phyloP scores from a whole-genome alignment of 2,888 invertebrate genomes.

The Synergus laeviventris region DNA sequence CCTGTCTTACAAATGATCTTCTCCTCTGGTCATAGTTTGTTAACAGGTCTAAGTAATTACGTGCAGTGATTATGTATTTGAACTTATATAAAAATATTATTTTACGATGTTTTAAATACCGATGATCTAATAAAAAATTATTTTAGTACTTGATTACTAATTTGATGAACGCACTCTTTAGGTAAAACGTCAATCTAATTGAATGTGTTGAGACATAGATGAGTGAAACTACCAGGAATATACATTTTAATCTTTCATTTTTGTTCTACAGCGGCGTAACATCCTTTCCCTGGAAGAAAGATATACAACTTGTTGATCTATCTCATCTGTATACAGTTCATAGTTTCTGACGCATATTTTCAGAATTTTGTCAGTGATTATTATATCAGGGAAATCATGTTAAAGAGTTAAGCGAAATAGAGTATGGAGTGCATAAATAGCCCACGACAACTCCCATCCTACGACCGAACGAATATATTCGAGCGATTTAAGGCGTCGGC shows the following conservation, averaged over 20 bases:
- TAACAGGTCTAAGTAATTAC: background rate
- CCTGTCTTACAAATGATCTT: background rate
- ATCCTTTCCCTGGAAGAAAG: too few relatives aligned
- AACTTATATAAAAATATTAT: background rate
- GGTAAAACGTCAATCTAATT: too few relatives aligned
- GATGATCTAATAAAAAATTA: too few relatives aligned
- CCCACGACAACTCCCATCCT: conserved; percentile 50
- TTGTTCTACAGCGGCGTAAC: too few relatives aligned
- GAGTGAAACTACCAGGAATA: too few relatives aligned
- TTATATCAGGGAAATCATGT: conserved; percentile 7
- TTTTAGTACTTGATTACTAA: too few relatives aligned
- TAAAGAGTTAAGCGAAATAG: conserved; percentile 33
- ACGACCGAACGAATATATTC: conserved; percentile 54
- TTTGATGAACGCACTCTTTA: too few relatives aligned
- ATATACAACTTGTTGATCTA: too few relatives aligned
- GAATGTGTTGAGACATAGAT: too few relatives aligned
- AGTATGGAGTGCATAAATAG: conserved; percentile 62
- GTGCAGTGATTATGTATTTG: background rate
- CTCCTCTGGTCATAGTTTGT: background rate
- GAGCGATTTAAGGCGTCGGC: conserved; percentile 48
- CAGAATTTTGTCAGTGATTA: conserved; percentile 7
- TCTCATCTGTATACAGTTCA: background rate
- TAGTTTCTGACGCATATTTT: background rate
- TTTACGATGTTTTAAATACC: background rate
- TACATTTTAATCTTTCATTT: too few relatives aligned